Conservation (phyloP, 2,888 invertebrate species). For the Ophion costatus region DNA sequence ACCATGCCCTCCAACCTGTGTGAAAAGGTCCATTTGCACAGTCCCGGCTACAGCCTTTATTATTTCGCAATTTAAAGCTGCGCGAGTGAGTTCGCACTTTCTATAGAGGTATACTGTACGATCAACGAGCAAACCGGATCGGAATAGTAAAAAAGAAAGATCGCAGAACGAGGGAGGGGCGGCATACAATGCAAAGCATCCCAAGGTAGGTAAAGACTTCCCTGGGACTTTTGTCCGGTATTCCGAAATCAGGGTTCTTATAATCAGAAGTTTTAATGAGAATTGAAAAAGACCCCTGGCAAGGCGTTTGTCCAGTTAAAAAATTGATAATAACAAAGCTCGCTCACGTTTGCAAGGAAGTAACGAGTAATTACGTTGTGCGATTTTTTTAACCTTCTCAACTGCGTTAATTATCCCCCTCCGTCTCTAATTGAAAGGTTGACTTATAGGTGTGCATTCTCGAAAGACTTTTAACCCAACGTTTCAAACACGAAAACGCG, state of each 20-base stretch:
- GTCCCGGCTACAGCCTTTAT: constrained; percentile 54
- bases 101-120: constrained; percentile 1
- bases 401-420: not conserved
- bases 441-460: not conserved
- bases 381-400: not conserved
- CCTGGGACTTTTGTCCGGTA: constrained; percentile 12
- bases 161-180: not conserved
- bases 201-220: not conserved
- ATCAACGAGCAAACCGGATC: constrained; percentile 37
- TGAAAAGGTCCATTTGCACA: constrained; percentile 48
- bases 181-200: constrained; percentile 11
- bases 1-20: constrained; percentile 18
- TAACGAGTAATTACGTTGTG: constrained; percentile 4
- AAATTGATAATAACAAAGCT: constrained; percentile 3
- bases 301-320: not conserved
- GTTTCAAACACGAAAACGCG: too few relatives aligned
- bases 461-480: not conserved
- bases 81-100: constrained; percentile 14
- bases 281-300: not conserved
- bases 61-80: constrained; percentile 58
- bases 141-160: constrained; percentile 22
- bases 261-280: constrained; percentile 21
- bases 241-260: constrained; percentile 3
- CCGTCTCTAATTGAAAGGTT: not conserved
- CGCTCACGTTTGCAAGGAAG: not conserved